A percentile compares a stretch with the other conserved stretches of the same genome.
phyloP scores from a whole-genome alignment of 2,888 invertebrate genomes.

The Lasius fuliginosus region DNA sequence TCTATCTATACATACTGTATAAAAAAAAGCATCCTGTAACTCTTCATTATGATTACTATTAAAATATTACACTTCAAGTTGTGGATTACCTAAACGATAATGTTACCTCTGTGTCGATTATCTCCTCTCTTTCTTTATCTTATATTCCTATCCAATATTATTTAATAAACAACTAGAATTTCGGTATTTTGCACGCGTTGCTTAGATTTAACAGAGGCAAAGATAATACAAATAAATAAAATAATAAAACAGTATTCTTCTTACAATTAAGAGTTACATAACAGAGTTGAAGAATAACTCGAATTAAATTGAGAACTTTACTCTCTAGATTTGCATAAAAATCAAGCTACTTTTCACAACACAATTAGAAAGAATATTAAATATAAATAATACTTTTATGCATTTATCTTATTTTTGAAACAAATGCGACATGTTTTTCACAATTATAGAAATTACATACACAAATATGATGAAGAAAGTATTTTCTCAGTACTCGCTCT shows the following conservation, averaged over 20 bases:
- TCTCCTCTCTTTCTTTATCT: constrained; percentile 8
- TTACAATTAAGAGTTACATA: not conserved
- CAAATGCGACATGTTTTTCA: not conserved
- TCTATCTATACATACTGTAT: constrained; percentile 86
- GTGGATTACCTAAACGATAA: constrained; percentile 16
- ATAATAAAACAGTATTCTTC: not conserved
- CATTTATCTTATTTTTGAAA: not conserved
- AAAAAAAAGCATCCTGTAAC: constrained; percentile 83
- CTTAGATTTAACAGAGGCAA: not conserved
- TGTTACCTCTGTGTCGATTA: constrained; percentile 42
- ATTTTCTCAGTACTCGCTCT: not conserved
- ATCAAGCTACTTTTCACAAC: not conserved
- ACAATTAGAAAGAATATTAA: not conserved
- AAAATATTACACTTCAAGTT: constrained; percentile 82
- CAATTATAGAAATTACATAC: not conserved
- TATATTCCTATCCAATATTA: not conserved
- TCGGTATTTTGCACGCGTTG: not conserved
- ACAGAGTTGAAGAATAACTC: not conserved
- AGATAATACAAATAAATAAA: constrained; percentile 1
- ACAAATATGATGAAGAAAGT: not conserved
- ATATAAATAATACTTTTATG: not conserved
- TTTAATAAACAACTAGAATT: not conserved
- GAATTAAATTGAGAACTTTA: not conserved
- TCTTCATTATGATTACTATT: constrained; percentile 85
- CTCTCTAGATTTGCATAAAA: not conserved